phyloP scores from a whole-genome alignment of 2,797 vertebrate genomes.

The Spinus olivaceus region DNA sequence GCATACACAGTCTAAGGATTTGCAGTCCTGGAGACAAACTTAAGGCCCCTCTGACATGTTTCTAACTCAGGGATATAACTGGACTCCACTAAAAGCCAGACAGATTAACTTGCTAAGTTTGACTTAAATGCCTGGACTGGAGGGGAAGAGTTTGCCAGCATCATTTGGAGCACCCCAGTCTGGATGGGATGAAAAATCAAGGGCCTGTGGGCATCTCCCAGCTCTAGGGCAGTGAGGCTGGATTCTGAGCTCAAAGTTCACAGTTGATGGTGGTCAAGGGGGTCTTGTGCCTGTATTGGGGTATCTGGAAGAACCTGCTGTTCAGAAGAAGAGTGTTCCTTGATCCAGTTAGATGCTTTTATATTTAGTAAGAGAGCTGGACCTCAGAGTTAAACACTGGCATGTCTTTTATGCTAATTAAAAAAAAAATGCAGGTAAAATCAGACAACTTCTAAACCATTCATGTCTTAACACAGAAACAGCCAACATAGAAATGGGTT shows the following conservation, averaged over 20 bases:
- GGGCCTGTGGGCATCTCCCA: neutral
- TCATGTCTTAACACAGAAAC: neutral
- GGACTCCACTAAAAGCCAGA: neutral
- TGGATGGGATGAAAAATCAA: neutral
- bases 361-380: neutral
- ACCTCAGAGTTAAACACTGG: neutral
- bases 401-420: neutral
- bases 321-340: neutral
- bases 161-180: neutral
- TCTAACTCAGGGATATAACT: neutral
- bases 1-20: neutral
- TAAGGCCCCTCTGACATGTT: neutral
- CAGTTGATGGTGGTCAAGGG: neutral
- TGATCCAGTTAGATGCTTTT: neutral
- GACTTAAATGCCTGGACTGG: neutral
- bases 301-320: neutral
- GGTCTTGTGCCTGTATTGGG: accelerated
- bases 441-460: neutral
- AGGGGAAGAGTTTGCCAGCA: neutral
- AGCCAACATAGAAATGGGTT: neutral
- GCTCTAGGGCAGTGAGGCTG: neutral
- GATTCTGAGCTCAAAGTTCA: neutral
- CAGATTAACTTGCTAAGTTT: neutral
- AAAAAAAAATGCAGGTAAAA: neutral
- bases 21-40: neutral